Conservation (phyloP, 2,797 vertebrate species). For the Valencia hispanica region DNA sequence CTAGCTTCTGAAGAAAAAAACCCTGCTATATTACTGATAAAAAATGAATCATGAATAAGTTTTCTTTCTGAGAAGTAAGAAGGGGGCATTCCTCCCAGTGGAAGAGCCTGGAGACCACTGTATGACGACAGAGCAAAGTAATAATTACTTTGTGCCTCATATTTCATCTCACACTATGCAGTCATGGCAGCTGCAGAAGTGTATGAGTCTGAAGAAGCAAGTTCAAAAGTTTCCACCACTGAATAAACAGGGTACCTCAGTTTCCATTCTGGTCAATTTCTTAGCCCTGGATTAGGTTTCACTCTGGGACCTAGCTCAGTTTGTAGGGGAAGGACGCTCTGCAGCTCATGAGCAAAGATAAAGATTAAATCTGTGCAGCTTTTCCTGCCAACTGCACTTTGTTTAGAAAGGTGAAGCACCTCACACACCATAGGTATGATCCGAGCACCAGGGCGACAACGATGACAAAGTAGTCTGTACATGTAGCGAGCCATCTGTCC, state of each 20-base stretch:
- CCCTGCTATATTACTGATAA: not conserved
- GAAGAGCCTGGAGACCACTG: not conserved
- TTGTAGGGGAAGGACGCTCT: not conserved
- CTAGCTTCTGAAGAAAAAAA: not conserved
- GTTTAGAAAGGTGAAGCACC: not conserved
- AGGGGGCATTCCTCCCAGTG: no score
- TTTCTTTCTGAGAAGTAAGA: not conserved
- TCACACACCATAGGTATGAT: not conserved
- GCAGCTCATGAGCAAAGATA: not conserved
- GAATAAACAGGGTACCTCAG: slow-evolving; percentile 3
- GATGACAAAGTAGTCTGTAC: slow-evolving; percentile 13
- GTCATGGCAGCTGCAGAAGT: not conserved
- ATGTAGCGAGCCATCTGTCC: slow-evolving; percentile 43
- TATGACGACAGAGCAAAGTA: not conserved
- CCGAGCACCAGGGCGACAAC: slow-evolving; percentile 3
- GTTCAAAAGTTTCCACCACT: slow-evolving; percentile 4
- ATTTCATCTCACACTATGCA: not conserved
- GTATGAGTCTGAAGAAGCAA: not conserved
- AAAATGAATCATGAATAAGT: not conserved
- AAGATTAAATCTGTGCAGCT: not conserved
- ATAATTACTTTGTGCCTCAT: slow-evolving; percentile 1
- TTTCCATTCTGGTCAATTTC: slow-evolving; percentile 4
- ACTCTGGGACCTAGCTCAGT: not conserved
- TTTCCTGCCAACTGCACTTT: not conserved
- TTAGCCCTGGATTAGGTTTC: slow-evolving; percentile 18